Percentiles rank a stretch among this genome's conserved stretches.
Conservation (phyloP, 1,140 invertebrate species). For the Caenorhabditis inopinata region DNA sequence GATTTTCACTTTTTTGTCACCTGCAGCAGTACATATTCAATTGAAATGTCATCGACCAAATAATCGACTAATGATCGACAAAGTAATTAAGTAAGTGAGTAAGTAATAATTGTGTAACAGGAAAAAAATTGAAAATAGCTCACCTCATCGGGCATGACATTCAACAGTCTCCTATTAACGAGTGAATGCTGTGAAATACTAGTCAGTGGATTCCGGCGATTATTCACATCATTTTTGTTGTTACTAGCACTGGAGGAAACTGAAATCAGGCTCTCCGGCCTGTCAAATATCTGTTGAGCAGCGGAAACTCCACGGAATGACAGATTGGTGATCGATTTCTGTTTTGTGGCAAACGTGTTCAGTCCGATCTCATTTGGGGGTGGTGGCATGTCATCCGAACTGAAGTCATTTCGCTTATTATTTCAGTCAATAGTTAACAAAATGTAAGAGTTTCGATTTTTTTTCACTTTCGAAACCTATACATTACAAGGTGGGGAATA, state of each 20-base stretch:
- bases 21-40: too few species aligned
- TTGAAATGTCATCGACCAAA: too few species aligned
- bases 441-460: too few species aligned
- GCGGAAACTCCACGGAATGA: slow-evolving; percentile 31
- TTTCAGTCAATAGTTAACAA: too few species aligned
- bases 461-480: too few species aligned
- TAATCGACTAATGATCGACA: too few species aligned
- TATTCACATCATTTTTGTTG: not conserved
- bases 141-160: slow-evolving; percentile 38
- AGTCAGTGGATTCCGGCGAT: not conserved
- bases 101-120: too few species aligned
- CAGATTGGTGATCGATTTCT: slow-evolving; percentile 44
- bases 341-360: slow-evolving; percentile 44
- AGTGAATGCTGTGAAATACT: slow-evolving; percentile 9
- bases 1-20: too few species aligned
- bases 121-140: not conserved
- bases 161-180: slow-evolving; percentile 2
- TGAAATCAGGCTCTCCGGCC: slow-evolving; percentile 22
- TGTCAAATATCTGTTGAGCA: slow-evolving; percentile 38
- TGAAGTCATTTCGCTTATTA: not conserved
- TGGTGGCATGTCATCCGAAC: slow-evolving; percentile 31
- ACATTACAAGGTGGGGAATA: too few species aligned
- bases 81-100: too few species aligned
- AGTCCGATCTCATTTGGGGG: slow-evolving; percentile 38
- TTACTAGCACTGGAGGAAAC: slow-evolving; percentile 41